A percentile compares a stretch with the other conserved stretches of the same genome.
Conservation (phyloP, 2,888 invertebrate species). For the Macaria liturata region DNA sequence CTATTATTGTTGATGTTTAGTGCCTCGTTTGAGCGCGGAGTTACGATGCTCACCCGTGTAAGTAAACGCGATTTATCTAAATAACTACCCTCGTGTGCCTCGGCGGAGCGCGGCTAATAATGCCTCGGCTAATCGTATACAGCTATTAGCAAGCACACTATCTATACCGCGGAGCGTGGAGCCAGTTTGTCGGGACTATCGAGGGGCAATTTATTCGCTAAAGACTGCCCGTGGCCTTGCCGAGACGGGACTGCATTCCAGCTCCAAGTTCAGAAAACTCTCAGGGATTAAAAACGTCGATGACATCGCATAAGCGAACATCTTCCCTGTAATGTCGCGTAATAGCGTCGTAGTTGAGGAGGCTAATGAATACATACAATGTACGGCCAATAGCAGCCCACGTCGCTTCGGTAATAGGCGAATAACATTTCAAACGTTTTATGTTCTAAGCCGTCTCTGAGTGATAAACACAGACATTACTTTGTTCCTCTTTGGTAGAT, state of each 20-base stretch:
- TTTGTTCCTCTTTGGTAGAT: no score
- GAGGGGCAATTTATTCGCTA: conserved; percentile 74
- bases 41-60: conserved; percentile 10
- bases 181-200: conserved; percentile 60
- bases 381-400: not conserved
- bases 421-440: no score
- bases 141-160: conserved; percentile 60
- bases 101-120: no score
- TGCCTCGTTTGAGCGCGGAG: conserved; percentile 9
- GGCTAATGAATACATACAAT: conserved; percentile 6
- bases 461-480: no score
- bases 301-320: conserved; percentile 33
- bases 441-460: no score
- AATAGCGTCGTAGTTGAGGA: conserved; percentile 21
- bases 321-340: conserved; percentile 20
- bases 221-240: conserved; percentile 68
- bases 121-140: conserved; percentile 58
- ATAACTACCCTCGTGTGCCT: conserved; percentile 57
- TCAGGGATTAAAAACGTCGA: conserved; percentile 59
- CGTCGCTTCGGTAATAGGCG: no score
- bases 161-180: conserved; percentile 47
- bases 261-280: conserved; percentile 65
- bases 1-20: conserved; percentile 20
- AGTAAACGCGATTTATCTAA: conserved; percentile 55
- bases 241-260: conserved; percentile 66